Base-by-base conservation (phyloP, 2,797 vertebrate species). In the Sebastes kiyomatsui region DNA sequence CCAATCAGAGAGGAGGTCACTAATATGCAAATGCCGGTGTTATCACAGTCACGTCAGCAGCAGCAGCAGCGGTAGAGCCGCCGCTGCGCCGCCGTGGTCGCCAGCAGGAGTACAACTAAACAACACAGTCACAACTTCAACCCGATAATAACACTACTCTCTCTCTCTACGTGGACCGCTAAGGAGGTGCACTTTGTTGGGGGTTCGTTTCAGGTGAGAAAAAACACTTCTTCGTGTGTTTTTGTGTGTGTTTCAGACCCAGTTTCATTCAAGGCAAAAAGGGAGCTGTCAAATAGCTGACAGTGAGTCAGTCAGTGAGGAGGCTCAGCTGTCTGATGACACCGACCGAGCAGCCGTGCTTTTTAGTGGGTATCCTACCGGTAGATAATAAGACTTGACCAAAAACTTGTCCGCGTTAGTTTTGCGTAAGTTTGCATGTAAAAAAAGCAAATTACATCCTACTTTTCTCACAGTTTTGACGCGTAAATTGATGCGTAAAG, bases 11-110 rank as follows among this genome's bases (percentile, higher is more conserved):
- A 61, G 77, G 72, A 78, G 82, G 61, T 92, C 80, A 92, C 91
- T 88, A 62, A 90, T 94, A 96, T 96, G 96, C 93, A 96, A 96
- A 96, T 96, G 2, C 0, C 0, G 0, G 81, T 82, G 91, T 94
- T 94, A 93, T 95, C 95, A 71, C 83, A 83, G 92, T 90, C 92
- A 95, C 96, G 95, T 96, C 95, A 95, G 94, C 94, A 95, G 49
- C 90, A 92, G 90, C 92, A 95, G 49, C 90, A 92, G 90, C 92
- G 77, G 89, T 81, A 90, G 94, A 95, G 91, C 90, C 86, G 94
- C 94, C 89, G 94, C 82, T 38, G 35, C 35, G 35, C 35, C 35
- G 94, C 94, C 83, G 93, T 87, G 95, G 93, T 95, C 94, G 93
- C 94, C 94, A 94, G 93, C 94, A 93, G 94, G 92, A 95, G 88